These are phyloP conservation scores for Diadumene lineata DNA, from an alignment of 92 coral and sea anemone genomes.

Conservation along the genomic window DNA sequence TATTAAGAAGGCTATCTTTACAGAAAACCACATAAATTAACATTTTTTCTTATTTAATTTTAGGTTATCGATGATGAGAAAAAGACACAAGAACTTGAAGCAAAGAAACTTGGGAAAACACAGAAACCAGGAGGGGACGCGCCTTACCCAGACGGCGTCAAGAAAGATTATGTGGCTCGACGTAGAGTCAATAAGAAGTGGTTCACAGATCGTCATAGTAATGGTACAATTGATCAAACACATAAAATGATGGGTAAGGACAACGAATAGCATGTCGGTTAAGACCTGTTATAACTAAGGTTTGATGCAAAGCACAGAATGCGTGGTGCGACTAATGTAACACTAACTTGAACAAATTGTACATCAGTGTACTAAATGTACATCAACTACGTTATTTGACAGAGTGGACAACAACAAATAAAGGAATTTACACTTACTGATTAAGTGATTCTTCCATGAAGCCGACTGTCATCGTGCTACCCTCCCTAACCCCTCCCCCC, in stretches of 20 bases:
- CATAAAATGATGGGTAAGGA: conserved; percentile 28
- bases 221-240: conserved; percentile 24
- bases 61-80: conserved; percentile 93
- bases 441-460: too few relatives aligned
- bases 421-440: too few relatives aligned
- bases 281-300: too few relatives aligned
- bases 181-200: conserved; percentile 10
- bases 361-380: too few relatives aligned
- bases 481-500: too few relatives aligned
- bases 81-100: conserved; percentile 90
- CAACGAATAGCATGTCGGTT: neutral
- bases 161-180: conserved; percentile 61
- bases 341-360: too few relatives aligned
- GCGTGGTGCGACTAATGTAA: too few relatives aligned
- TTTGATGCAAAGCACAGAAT: too few relatives aligned
- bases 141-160: conserved; percentile 92
- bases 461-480: too few relatives aligned
- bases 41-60: neutral
- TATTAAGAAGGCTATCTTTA: neutral
- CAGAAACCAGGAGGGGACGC: conserved; percentile 44
- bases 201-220: conserved; percentile 17
- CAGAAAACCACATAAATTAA: neutral
- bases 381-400: too few relatives aligned
- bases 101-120: conserved; percentile 35
- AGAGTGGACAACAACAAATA: too few relatives aligned